A percentile compares a stretch with the other conserved stretches of the same genome.
phyloP scores from a whole-genome alignment of 2,888 invertebrate genomes.

The Mesodorylaimus sp. region DNA sequence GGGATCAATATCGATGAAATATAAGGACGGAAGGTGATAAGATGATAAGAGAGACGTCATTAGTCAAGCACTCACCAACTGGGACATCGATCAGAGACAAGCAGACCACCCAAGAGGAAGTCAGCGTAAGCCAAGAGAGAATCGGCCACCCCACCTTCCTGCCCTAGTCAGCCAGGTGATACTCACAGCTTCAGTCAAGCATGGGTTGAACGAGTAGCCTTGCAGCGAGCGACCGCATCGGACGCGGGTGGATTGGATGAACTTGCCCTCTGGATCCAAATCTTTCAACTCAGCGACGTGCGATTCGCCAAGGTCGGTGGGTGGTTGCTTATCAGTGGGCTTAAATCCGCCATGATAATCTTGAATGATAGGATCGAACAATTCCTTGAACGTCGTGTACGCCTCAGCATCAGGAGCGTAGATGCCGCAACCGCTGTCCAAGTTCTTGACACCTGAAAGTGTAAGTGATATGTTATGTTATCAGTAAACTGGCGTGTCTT shows the following conservation, averaged over 20 bases:
- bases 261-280: conserved; percentile 65
- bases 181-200: conserved; percentile 80
- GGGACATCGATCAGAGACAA: no score
- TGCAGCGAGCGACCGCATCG: conserved; percentile 65
- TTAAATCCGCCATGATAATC: conserved; percentile 80
- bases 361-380: conserved; percentile 89
- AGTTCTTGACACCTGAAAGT: conserved; percentile 71
- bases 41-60: no score
- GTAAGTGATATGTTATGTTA: no score
- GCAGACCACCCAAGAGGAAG: no score
- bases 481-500: no score
- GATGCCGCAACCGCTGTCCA: conserved; percentile 86
- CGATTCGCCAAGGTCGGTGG: conserved; percentile 71
- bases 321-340: conserved; percentile 70
- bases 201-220: conserved; percentile 94
- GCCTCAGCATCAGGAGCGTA: conserved; percentile 93
- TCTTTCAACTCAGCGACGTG: conserved; percentile 59
- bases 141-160: no score
- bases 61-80: no score
- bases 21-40: no score
- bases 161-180: no score
- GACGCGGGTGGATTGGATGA: conserved; percentile 79
- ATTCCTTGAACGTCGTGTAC: conserved; percentile 70
- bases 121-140: no score
- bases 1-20: no score